Conservation (phyloP, 2,797 vertebrate genomes). For the Bufotes viridis region DNA sequence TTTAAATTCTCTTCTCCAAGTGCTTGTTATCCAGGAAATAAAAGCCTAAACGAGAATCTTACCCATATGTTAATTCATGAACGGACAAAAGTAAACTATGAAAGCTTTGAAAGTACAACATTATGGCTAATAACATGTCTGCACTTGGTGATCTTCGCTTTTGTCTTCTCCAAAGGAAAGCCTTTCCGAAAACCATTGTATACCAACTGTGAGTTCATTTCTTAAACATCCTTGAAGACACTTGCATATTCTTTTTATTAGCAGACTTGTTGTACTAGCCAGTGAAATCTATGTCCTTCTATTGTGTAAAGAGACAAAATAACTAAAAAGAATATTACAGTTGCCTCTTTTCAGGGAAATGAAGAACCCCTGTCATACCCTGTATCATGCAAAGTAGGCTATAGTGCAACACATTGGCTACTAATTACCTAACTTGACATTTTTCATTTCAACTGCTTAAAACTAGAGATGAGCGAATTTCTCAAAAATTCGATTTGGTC, state of each 20-base stretch:
- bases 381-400: no score
- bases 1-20: slow-evolving; percentile 65
- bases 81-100: slow-evolving; percentile 58
- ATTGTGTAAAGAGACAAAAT: no score
- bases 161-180: slow-evolving; percentile 80
- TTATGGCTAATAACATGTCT: slow-evolving; percentile 78
- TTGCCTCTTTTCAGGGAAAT: no score
- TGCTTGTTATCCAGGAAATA: slow-evolving; percentile 65
- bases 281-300: background rate
- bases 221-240: background rate
- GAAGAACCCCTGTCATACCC: no score
- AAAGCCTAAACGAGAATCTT: slow-evolving; percentile 36
- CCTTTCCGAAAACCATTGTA: slow-evolving; percentile 78
- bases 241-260: background rate
- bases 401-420: no score
- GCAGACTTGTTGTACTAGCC: background rate
- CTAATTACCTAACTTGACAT: no score
- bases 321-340: no score
- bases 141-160: slow-evolving; percentile 74
- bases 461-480: no score
- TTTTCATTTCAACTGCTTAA: no score
- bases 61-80: slow-evolving; percentile 29
- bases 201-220: slow-evolving; percentile 75
- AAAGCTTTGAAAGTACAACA: slow-evolving; percentile 78
- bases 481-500: no score